phyloP scores from a whole-genome alignment of 2,113 vertebrate species.

The Podiceps cristatus region DNA sequence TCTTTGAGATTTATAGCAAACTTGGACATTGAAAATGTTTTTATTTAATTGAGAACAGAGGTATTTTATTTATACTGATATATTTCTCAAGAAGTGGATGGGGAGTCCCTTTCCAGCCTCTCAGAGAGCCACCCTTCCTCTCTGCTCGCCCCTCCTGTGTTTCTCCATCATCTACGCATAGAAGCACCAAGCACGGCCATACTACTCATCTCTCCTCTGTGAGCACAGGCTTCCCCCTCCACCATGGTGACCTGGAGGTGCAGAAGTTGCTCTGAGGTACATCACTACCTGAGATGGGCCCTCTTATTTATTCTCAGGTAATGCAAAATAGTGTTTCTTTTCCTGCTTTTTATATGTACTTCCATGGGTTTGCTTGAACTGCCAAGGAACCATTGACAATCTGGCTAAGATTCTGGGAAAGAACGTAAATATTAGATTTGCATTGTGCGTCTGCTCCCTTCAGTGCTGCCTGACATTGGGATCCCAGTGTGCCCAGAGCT shows the following conservation, averaged over 20 bases:
- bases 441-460: neutral
- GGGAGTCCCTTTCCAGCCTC: neutral
- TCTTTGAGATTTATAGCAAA: neutral
- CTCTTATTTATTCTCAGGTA: neutral
- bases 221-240: neutral
- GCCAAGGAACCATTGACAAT: neutral
- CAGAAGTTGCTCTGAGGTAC: neutral
- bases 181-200: neutral
- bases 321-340: neutral
- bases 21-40: neutral
- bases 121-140: neutral
- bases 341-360: neutral
- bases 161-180: neutral
- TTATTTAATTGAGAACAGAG: neutral
- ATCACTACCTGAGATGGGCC: neutral
- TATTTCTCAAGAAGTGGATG: neutral
- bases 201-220: neutral
- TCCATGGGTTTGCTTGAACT: neutral
- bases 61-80: neutral
- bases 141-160: neutral
- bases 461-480: neutral
- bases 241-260: neutral
- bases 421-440: neutral
- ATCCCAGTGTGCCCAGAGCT: neutral
- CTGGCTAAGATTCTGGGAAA: neutral